Conservation (phyloP, 2,888 invertebrate species). For the Melanostoma scalare region DNA sequence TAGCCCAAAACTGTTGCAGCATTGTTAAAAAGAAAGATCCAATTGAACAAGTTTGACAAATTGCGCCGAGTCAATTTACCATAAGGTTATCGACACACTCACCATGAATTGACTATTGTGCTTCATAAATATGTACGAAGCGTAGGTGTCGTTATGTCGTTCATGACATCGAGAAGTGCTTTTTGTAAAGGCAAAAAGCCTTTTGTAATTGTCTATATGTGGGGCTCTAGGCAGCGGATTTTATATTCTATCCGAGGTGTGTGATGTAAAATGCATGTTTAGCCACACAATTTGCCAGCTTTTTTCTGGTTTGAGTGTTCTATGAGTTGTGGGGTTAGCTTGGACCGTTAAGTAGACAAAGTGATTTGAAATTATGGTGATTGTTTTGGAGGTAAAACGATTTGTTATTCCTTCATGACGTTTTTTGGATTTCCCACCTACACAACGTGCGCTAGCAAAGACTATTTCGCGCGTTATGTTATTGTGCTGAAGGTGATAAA, state of each 20-base stretch:
- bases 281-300: slow-evolving; percentile 39
- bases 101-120: slow-evolving; percentile 8
- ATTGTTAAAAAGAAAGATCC: neutral
- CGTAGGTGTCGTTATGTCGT: slow-evolving; percentile 69
- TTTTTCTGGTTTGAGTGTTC: slow-evolving; percentile 20
- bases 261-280: slow-evolving; percentile 66
- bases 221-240: slow-evolving; percentile 29
- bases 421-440: slow-evolving; percentile 43
- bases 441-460: slow-evolving; percentile 9
- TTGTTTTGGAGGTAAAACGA: slow-evolving; percentile 34
- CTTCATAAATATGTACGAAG: slow-evolving; percentile 65
- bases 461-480: slow-evolving; percentile 11
- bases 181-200: slow-evolving; percentile 34
- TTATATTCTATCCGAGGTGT: slow-evolving; percentile 30
- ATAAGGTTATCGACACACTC: slow-evolving; percentile 42
- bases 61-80: neutral
- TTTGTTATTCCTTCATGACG: slow-evolving; percentile 67
- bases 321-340: slow-evolving; percentile 20
- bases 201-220: slow-evolving; percentile 46
- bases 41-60: slow-evolving; percentile 6
- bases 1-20: slow-evolving; percentile 3
- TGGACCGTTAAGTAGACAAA: slow-evolving; percentile 57
- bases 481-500: slow-evolving; percentile 13
- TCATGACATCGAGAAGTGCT: slow-evolving; percentile 41
- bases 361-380: slow-evolving; percentile 59